phyloP scores from a whole-genome alignment of 2,888 invertebrate genomes.

The Ecdyonurus torrentis region DNA sequence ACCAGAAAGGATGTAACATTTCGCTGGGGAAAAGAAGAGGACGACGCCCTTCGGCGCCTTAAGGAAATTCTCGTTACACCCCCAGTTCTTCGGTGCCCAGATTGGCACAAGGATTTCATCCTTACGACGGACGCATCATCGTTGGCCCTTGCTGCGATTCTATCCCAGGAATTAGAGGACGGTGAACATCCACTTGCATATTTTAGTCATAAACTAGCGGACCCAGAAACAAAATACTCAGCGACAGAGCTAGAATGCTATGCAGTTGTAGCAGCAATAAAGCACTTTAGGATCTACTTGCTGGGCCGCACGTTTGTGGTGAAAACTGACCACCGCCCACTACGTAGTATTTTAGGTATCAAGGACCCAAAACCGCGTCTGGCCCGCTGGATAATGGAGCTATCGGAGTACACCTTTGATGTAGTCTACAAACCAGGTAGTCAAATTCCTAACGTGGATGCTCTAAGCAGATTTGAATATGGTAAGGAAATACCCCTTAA shows the following conservation, averaged over 20 bases:
- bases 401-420: conserved; percentile 4
- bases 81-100: not conserved
- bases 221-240: not conserved
- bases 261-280: not conserved
- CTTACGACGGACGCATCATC: not conserved
- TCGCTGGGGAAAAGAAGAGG: conserved; percentile 10
- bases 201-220: not conserved
- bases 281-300: not conserved
- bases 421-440: conserved; percentile 1
- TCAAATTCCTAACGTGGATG: not conserved
- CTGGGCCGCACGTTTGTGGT: not conserved
- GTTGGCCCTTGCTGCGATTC: not conserved
- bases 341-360: not conserved
- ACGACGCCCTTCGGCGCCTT: conserved; percentile 13
- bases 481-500: not conserved
- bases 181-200: conserved; percentile 5
- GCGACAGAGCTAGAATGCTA: conserved; percentile 1
- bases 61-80: conserved; percentile 9
- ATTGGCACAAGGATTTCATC: not conserved
- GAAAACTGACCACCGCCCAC: not conserved
- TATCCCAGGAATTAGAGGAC: conserved; percentile 4
- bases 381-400: conserved; percentile 5
- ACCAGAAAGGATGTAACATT: conserved; percentile 12
- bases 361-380: not conserved
- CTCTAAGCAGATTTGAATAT: too few species aligned